These are phyloP conservation scores for Scolanthus callimorphus DNA, from an alignment of 92 coral and sea anemone genomes.

Conservation along the genomic window DNA sequence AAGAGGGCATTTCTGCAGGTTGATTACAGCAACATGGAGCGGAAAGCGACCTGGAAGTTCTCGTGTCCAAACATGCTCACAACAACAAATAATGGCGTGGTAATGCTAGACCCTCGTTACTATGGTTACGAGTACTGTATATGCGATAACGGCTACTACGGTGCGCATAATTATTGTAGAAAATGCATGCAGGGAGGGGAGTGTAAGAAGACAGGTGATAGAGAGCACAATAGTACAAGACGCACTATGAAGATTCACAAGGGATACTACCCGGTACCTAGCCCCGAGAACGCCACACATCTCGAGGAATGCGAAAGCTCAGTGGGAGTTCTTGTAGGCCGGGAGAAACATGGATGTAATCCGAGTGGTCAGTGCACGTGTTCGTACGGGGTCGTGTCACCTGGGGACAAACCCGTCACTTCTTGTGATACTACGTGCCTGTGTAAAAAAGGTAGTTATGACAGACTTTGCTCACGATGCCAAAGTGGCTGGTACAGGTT, in stretches of 20 bases:
- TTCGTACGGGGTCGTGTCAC: no score
- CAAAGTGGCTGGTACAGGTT: slow-evolving; percentile 15
- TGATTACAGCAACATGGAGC: slow-evolving; percentile 33
- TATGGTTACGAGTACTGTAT: slow-evolving; percentile 46
- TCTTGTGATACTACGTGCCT: slow-evolving; percentile 11
- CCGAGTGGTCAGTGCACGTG: slow-evolving; percentile 26
- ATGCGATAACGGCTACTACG: slow-evolving; percentile 63
- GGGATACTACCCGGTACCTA: slow-evolving; percentile 70
- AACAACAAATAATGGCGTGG: slow-evolving; percentile 47
- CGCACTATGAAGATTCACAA: slow-evolving; percentile 45
- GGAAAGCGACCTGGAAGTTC: slow-evolving; percentile 19
- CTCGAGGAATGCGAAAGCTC: slow-evolving; percentile 27
- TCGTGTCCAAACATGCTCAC: slow-evolving; percentile 57
- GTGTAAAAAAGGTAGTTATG: slow-evolving; percentile 22
- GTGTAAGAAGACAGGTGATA: slow-evolving; percentile 28
- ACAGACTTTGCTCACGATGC: slow-evolving; percentile 35
- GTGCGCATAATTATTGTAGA: slow-evolving; percentile 34
- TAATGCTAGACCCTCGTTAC: slow-evolving; percentile 53
- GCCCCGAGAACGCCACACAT: slow-evolving; percentile 42
- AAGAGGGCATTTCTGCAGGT: slow-evolving; percentile 26
- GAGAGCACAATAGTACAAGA: slow-evolving; percentile 7
- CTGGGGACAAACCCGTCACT: not conserved
- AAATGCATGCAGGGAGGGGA: slow-evolving; percentile 61
- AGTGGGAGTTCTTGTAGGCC: not conserved
- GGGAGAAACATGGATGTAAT: slow-evolving; percentile 6